Conservation (phyloP, 1,140 invertebrate species). For the Drosophila paulistorum region DNA sequence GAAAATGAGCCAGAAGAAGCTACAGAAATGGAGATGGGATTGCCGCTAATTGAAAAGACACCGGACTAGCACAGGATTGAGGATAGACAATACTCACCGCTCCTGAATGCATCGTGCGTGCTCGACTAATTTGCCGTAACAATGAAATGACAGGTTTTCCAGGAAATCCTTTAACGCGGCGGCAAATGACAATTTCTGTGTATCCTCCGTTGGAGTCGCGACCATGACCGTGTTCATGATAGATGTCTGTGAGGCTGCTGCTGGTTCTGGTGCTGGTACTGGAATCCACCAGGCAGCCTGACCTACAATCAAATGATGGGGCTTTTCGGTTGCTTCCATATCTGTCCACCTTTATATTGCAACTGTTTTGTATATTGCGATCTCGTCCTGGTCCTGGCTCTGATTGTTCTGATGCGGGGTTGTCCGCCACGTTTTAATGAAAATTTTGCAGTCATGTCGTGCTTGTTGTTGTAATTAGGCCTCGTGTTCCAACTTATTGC, state of each 20-base stretch:
- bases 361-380: slow-evolving; percentile 53
- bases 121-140: slow-evolving; percentile 81
- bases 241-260: slow-evolving; percentile 12
- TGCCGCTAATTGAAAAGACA: slow-evolving; percentile 60
- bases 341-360: slow-evolving; percentile 61
- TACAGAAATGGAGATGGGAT: slow-evolving; percentile 53
- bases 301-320: slow-evolving; percentile 51
- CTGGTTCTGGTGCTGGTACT: slow-evolving; percentile 18
- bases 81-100: slow-evolving; percentile 55
- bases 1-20: slow-evolving; percentile 84
- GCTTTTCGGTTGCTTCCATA: slow-evolving; percentile 41
- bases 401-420: slow-evolving; percentile 24
- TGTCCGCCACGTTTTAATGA: slow-evolving; percentile 72
- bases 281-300: slow-evolving; percentile 77
- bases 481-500: slow-evolving; percentile 79
- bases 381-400: not conserved
- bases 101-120: slow-evolving; percentile 64
- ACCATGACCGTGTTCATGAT: slow-evolving; percentile 13
- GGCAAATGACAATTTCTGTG: slow-evolving; percentile 74
- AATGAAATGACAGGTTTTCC: slow-evolving; percentile 79
- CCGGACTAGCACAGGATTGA: not conserved
- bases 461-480: slow-evolving; percentile 80
- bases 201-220: slow-evolving; percentile 33
- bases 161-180: slow-evolving; percentile 78
- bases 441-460: slow-evolving; percentile 81